A percentile compares a stretch with the other conserved stretches of the same genome.
These are phyloP conservation scores for zebrafish (Danio rerio) DNA, from an alignment of 2,113 vertebrate species.

Conservation along the genomic window GRCz12tu NC_133186.1:13275001-13275500, in stretches of 20 bases:
- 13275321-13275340: conserved; percentile 97
- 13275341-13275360: conserved; percentile 99
- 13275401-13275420: not conserved
- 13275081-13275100: too few relatives aligned
- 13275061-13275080: too few relatives aligned
- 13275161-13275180: too few relatives aligned
- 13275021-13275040: too few relatives aligned
- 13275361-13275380: conserved; percentile 86
- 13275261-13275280: conserved; percentile 94
- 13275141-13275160: too few relatives aligned
- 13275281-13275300: conserved; percentile 96
- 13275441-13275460: not conserved
- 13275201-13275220: too few relatives aligned
- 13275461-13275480: not conserved
- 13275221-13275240: not conserved
- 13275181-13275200: too few relatives aligned
- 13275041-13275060: too few relatives aligned
- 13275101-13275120: too few relatives aligned
- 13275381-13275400: not conserved
- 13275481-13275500: not conserved
- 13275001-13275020: too few relatives aligned
- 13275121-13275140: too few relatives aligned
- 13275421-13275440: not conserved
- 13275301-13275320: conserved; percentile 98
- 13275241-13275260: not conserved